Percentiles rank a stretch among this genome's conserved stretches.
Conservation (phyloP, 1,140 invertebrate genomes). For the Spodoptera frugiperda region DNA sequence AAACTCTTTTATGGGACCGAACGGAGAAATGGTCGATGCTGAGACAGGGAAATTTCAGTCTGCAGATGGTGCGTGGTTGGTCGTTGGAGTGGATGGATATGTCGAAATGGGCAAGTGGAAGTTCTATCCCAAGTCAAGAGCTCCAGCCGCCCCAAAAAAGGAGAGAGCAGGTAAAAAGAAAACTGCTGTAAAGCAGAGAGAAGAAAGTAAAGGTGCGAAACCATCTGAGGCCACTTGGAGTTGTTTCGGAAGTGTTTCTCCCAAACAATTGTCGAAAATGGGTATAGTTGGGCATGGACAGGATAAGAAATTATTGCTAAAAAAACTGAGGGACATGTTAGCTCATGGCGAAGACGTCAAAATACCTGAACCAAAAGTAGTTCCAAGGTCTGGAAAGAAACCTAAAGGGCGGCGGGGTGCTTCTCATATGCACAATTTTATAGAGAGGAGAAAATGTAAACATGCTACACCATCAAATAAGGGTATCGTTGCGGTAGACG, state of each 20-base stretch:
- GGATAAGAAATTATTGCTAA: constrained; percentile 70
- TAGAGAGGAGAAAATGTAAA: constrained; percentile 63
- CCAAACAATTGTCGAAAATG: constrained; percentile 69
- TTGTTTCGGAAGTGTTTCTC: constrained; percentile 75
- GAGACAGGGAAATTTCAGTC: constrained; percentile 75
- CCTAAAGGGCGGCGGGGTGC: constrained; percentile 48
- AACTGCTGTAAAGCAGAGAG: constrained; percentile 19
- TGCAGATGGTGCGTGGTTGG: constrained; percentile 71
- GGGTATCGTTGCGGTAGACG: constrained; percentile 70
- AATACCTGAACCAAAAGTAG: constrained; percentile 65
- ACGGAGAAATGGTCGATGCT: constrained; percentile 70
- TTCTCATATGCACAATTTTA: constrained; percentile 42
- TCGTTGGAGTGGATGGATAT: constrained; percentile 76
- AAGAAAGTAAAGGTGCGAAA: not conserved
- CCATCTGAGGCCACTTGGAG: constrained; percentile 70
- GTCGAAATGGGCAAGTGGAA: constrained; percentile 73
- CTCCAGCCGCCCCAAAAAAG: constrained; percentile 36
- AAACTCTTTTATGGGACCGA: constrained; percentile 72
- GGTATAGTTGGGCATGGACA: constrained; percentile 77
- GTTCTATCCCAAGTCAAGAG: constrained; percentile 62
- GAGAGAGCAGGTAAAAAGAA: constrained; percentile 44
- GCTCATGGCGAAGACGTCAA: constrained; percentile 70
- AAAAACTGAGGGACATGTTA: constrained; percentile 64
- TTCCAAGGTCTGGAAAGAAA: constrained; percentile 56
- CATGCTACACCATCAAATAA: constrained; percentile 72